Evolutionary conservation across 35 echinoderm and acorn worm species (phyloP).

Genomic region (Eucidaris tribuloides): DNA sequence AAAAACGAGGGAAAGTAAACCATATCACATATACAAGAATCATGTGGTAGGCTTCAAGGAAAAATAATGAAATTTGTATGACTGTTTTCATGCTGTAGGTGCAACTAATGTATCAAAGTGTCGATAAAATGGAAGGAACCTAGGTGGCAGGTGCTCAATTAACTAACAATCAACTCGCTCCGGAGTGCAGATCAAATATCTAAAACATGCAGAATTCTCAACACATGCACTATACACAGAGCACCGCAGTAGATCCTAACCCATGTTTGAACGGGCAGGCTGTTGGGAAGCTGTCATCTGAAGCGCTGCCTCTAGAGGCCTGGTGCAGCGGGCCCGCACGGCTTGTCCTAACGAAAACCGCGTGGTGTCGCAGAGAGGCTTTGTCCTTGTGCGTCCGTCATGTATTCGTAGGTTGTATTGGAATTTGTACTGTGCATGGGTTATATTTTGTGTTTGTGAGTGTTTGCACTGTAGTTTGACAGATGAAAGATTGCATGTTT

Average conservation of each 20-base stretch:
- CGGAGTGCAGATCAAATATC: too few species aligned
- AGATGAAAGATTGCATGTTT: background rate
- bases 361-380: slow-evolving; percentile 50
- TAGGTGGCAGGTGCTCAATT: too few species aligned
- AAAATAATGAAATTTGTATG: too few species aligned
- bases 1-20: too few species aligned
- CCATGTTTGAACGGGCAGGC: background rate
- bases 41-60: too few species aligned
- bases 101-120: too few species aligned
- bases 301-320: slow-evolving; percentile 70
- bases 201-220: too few species aligned
- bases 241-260: background rate
- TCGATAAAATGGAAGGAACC: too few species aligned
- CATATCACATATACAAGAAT: too few species aligned
- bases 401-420: background rate
- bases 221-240: slow-evolving; percentile 17
- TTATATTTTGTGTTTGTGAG: background rate
- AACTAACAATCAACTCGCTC: too few species aligned
- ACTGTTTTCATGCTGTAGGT: too few species aligned
- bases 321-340: slow-evolving; percentile 80
- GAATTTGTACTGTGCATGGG: background rate
- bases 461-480: background rate
- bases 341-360: slow-evolving; percentile 22
- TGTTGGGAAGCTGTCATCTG: background rate
- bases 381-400: slow-evolving; percentile 28